These are phyloP conservation scores for Drosophila nannoptera DNA, from an alignment of 1,140 invertebrate genomes.

Conservation along the genomic window DNA sequence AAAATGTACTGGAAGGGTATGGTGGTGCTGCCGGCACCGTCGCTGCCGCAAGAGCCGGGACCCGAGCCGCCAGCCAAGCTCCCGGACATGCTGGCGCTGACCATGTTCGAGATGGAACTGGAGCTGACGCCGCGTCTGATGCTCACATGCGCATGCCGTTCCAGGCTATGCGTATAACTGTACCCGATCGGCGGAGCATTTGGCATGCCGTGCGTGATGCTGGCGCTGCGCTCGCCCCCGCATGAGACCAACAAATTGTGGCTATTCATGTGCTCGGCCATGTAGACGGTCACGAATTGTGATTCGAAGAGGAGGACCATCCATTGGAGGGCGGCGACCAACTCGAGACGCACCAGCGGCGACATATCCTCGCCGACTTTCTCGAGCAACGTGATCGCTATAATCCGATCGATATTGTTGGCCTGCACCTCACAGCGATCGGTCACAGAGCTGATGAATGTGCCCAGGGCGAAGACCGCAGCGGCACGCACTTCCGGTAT, in stretches of 20 bases:
- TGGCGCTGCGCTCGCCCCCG: conserved; percentile 60
- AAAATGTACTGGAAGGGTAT: conserved; percentile 85
- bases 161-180: conserved; percentile 66
- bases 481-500: conserved; percentile 94
- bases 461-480: conserved; percentile 94
- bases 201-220: conserved; percentile 55
- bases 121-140: conserved; percentile 77
- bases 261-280: conserved; percentile 73
- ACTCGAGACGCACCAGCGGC: conserved; percentile 91
- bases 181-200: conserved; percentile 24
- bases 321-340: conserved; percentile 91
- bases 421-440: conserved; percentile 94
- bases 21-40: conserved; percentile 37
- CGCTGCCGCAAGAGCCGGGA: conserved; percentile 21
- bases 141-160: conserved; percentile 52
- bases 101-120: conserved; percentile 77
- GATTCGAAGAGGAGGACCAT: conserved; percentile 94
- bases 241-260: conserved; percentile 43
- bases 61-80: background rate
- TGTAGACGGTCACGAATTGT: conserved; percentile 89
- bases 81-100: conserved; percentile 14
- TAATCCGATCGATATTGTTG: conserved; percentile 94
- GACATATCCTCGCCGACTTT: conserved; percentile 90
- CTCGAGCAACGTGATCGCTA: conserved; percentile 91
- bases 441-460: conserved; percentile 90